Evolutionary conservation across 2,888 invertebrate genomes (phyloP), one percentile per base, ranked within the genome.

Genomic region (Drosophila imparisetae): DNA sequence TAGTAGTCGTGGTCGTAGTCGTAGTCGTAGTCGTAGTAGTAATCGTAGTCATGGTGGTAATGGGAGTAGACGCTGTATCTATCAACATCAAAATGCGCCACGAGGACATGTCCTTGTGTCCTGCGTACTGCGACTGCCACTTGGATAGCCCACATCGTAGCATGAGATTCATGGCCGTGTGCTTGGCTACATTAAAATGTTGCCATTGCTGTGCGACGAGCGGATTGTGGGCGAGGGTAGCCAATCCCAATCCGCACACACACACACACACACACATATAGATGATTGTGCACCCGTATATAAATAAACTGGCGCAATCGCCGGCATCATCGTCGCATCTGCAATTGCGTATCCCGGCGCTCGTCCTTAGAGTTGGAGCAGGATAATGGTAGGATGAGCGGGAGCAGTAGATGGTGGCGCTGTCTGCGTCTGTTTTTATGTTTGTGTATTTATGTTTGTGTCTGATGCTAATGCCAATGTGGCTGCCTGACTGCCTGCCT

Each of bases 221-320:
- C 24, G 45, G 2, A 21, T 27, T n/a, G 34, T 21, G 30, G 38
- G 45, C 13, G 58, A 42, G 42, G 36, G 49, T 18, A 34, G 62
- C 60, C 66, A 70, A 70, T 66, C 54, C 57, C 60, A 72, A 54
- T 40, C 57, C n/a, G 55, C 45, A 21, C 49, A n/a, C 10, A 61
- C 42, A 30, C 27, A 61, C 42, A 30, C 27, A 11, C 45, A 49
- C 38, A 57, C 2, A 38, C 48, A 15, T 24, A 24, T 8, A 38
- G 34, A 61, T 49, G 50, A 54, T 38, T 58, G 55, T 74, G 64
- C 67, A 52, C 53, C 71, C 74, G 77, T 68, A 72, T 82, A 88
- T 83, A 86, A 86, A 86, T 86, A 88, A 85, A 85, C 84, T 88
- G 84, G 84, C 86, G 80, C 84, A 88, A 86, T 86, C 86, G 84